Evolutionary conservation across 2,797 vertebrate species (phyloP).

Genomic region (Erethizon dorsatum): DNA sequence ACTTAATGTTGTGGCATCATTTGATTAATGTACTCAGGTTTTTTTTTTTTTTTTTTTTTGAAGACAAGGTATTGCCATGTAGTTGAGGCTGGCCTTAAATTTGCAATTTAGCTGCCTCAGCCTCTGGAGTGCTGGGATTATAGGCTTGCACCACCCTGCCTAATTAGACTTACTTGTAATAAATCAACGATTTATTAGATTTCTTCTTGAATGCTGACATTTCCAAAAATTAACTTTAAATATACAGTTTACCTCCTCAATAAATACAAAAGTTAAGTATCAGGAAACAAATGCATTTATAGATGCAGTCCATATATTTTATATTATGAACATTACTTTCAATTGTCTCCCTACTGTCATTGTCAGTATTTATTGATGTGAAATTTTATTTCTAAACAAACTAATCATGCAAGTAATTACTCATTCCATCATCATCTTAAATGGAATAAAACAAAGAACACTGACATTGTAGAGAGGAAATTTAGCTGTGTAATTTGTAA

Average conservation of each 20-base stretch:
- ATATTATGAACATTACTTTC: constrained; percentile 54
- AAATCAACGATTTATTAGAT: constrained; percentile 46
- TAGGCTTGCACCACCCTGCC: neutral
- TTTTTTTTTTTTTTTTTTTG: neutral
- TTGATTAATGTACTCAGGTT: neutral
- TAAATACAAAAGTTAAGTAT: constrained; percentile 37
- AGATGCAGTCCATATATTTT: neutral
- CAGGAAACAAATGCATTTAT: neutral
- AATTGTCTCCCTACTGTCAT: constrained; percentile 13
- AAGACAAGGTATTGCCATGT: neutral
- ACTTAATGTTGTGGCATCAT: neutral
- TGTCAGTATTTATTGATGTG: constrained; percentile 49
- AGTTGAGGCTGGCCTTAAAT: neutral
- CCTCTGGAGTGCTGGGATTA: neutral
- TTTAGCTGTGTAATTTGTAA: constrained; percentile 52
- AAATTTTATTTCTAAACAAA: constrained; percentile 70
- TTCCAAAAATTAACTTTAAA: constrained; percentile 39
- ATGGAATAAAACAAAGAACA: constrained; percentile 1
- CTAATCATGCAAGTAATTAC: constrained; percentile 40
- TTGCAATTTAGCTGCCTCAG: neutral
- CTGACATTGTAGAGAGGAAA: constrained; percentile 60
- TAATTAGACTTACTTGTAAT: constrained; percentile 41
- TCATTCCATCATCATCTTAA: constrained; percentile 56
- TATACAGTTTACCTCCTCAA: constrained; percentile 39
- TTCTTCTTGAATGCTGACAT: constrained; percentile 59